Conservation (phyloP, 2,888 invertebrate genomes). For the Drosophila subquinaria region DNA sequence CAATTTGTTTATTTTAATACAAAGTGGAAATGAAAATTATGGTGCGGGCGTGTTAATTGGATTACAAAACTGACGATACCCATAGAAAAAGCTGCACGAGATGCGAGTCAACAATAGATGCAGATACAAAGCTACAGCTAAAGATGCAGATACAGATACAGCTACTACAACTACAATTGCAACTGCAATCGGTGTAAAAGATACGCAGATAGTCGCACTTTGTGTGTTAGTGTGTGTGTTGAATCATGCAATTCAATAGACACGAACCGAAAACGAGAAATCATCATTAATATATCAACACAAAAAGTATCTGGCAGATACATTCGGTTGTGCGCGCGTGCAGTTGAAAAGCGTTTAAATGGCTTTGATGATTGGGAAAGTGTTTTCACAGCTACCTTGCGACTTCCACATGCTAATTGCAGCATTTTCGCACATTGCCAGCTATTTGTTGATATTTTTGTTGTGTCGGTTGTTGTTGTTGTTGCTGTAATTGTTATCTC, state of each 20-base stretch:
- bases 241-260: conserved; percentile 80
- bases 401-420: conserved; percentile 71
- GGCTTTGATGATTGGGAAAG: conserved; percentile 81
- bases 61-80: conserved; percentile 73
- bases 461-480: neutral
- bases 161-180: conserved; percentile 11
- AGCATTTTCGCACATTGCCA: conserved; percentile 74
- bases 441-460: conserved; percentile 23
- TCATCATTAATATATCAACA: conserved; percentile 80
- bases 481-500: neutral
- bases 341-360: conserved; percentile 74
- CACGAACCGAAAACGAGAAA: conserved; percentile 77
- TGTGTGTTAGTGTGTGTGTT: conserved; percentile 48
- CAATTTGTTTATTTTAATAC: conserved; percentile 37
- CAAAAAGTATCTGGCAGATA: conserved; percentile 52
- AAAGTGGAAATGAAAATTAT: conserved; percentile 47
- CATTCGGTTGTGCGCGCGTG: conserved; percentile 57
- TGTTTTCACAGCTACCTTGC: conserved; percentile 70
- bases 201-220: conserved; percentile 43
- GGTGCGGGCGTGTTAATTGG: conserved; percentile 75
- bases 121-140: conserved; percentile 36
- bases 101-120: conserved; percentile 28
- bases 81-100: conserved; percentile 31
- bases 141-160: conserved; percentile 38
- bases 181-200: conserved; percentile 50